A percentile compares a stretch with the other conserved stretches of the same genome.
These are phyloP conservation scores for Phrynosoma platyrhinos DNA, from an alignment of 2,113 vertebrate genomes.

Conservation along the genomic window DNA sequence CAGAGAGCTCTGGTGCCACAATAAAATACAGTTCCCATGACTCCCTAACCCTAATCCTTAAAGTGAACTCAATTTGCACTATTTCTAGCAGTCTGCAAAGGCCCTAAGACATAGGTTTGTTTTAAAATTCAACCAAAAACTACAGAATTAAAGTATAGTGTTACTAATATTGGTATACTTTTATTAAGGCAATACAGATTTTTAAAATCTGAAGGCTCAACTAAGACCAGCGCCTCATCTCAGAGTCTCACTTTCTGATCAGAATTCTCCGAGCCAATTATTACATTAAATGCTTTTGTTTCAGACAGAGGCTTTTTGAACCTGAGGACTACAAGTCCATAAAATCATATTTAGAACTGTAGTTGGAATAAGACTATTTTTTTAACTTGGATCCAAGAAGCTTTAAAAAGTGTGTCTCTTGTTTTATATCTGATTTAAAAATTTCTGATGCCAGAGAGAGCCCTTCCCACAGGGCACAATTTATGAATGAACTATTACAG, in stretches of 20 bases:
- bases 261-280: background rate
- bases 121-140: background rate
- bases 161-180: background rate
- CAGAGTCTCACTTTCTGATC: background rate
- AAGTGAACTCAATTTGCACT: too few species aligned
- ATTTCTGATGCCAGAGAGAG: constrained; percentile 3
- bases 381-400: background rate
- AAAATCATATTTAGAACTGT: background rate
- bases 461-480: constrained; percentile 16
- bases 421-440: background rate
- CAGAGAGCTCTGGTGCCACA: too few species aligned
- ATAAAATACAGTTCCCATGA: too few species aligned
- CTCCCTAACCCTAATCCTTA: too few species aligned
- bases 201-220: background rate
- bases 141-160: background rate
- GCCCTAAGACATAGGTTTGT: too few species aligned
- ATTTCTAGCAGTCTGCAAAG: too few species aligned
- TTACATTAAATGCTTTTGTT: background rate
- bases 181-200: background rate
- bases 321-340: background rate
- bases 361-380: background rate
- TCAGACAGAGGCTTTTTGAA: background rate
- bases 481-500: constrained; percentile 35
- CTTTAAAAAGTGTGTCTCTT: background rate
- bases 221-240: background rate